Conservation (phyloP, 2,888 invertebrate genomes). For the Euzophera pinguis region DNA sequence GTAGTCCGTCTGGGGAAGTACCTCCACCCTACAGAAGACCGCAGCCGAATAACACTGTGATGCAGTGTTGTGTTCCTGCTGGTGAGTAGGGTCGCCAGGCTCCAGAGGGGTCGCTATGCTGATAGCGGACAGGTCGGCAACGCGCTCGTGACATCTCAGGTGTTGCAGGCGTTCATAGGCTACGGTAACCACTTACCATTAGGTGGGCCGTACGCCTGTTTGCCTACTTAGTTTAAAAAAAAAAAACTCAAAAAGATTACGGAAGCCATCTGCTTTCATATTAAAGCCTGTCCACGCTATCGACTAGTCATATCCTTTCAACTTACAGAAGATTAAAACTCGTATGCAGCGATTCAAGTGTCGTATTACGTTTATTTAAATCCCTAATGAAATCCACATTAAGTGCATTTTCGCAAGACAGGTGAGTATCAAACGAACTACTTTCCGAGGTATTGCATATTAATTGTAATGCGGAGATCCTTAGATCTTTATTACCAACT, state of each 20-base stretch:
- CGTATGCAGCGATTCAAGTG: background rate
- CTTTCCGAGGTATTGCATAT: conserved; percentile 35
- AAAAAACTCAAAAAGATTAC: conserved; percentile 19
- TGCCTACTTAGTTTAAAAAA: no score
- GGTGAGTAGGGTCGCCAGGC: no score
- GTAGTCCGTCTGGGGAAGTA: no score
- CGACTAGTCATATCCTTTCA: conserved; percentile 22
- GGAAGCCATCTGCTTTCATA: conserved; percentile 33
- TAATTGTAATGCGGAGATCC: conserved; percentile 26
- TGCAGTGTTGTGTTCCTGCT: no score
- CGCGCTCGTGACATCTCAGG: no score
- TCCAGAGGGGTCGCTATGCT: no score
- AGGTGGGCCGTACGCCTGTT: no score
- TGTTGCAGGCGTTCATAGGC: no score
- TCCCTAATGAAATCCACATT: background rate
- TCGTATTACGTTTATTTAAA: background rate
- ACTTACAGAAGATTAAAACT: background rate
- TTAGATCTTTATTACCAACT: conserved; percentile 18
- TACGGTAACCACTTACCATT: no score
- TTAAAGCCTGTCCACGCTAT: conserved; percentile 19
- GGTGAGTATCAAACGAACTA: conserved; percentile 16
- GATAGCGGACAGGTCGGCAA: no score
- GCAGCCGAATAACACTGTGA: no score
- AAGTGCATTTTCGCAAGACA: background rate
- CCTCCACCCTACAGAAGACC: no score